Evolutionary conservation across 2,113 vertebrate genomes (phyloP).

Genomic region (Hyaena hyaena): DNA sequence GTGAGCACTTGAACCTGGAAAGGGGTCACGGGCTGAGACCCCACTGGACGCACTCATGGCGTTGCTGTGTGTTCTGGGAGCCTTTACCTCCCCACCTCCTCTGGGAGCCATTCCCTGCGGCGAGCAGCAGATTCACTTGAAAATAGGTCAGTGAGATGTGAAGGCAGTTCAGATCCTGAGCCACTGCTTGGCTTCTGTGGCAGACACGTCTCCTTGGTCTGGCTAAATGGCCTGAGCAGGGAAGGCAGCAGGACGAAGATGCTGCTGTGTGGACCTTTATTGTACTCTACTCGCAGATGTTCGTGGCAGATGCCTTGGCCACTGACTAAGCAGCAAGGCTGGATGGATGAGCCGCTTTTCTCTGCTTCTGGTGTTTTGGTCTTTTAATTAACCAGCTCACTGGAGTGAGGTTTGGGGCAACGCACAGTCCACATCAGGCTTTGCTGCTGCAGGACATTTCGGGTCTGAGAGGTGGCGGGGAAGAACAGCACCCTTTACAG

Average conservation of each 20-base stretch:
- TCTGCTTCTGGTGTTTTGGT: background rate
- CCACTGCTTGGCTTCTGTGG: background rate
- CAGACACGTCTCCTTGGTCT: background rate
- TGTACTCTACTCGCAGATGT: conserved; percentile 79
- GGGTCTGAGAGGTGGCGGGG: rapidly evolving
- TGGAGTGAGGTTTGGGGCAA: background rate
- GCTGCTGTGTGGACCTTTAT: conserved; percentile 57
- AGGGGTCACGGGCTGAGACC: background rate
- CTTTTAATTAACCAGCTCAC: conserved; percentile 49
- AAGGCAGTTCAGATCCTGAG: conserved; percentile 68
- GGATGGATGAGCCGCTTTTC: background rate
- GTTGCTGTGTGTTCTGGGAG: background rate
- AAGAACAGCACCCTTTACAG: rapidly evolving
- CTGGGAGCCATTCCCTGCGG: background rate
- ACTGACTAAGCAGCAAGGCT: background rate
- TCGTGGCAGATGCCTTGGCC: conserved; percentile 77
- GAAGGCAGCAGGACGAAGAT: conserved; percentile 68
- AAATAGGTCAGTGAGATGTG: conserved; percentile 76
- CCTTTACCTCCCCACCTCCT: background rate
- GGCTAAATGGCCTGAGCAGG: conserved; percentile 60
- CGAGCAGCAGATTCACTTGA: conserved; percentile 36
- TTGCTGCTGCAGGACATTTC: background rate
- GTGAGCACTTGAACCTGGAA: background rate
- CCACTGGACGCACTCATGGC: background rate
- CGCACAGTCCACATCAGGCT: background rate